Base-by-base conservation (phyloP, 2,888 invertebrate species). In the Campoletis raptor region DNA sequence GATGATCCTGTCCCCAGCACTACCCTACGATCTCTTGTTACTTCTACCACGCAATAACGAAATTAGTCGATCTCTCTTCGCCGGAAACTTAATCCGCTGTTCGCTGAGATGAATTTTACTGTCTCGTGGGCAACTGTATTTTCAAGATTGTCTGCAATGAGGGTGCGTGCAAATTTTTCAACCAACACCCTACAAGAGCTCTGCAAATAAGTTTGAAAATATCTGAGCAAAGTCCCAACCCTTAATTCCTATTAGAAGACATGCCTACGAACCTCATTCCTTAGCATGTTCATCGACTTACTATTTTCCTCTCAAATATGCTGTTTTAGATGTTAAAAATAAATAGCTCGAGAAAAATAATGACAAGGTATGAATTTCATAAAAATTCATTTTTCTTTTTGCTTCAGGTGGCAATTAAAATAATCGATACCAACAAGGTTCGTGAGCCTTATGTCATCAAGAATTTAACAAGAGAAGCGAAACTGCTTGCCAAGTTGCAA, bases 401-500 rank as follows among this genome's bases (percentile, higher is more conserved):
- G n/a, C 93, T 94, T 2, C 93, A 96, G 96, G 97, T 97, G 91
- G 97, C 97, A 21, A 95, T 97, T 82, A 97, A 97, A 94, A 95
- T 97, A 90, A 97, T 97, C 92, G 97, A 97, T 93, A 95, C 96
- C 86, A 95, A 96, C 67, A 95, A 95, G 90, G 96, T 97, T 90
- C 96, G 96, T 90, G 97, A 97, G 92, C 96, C 97, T 87, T 97
- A 97, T 93, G 96, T 97, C 0, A 95, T 96, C 12, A 95, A 96
- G 83, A 97, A 97, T 94, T 94, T 97, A 85, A 96, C 97, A 91
- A 95, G 97, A 54, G 97, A 97, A 93, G 97, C 97, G 4, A 95
- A 95, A 73, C 96, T 97, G 69, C 96, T 97, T 95, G 96, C 96
- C 5, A 96, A 96, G 89, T 94, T 97, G 77, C 95, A 96, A 69